phyloP scores from a whole-genome alignment of 1,140 invertebrate genomes.

The Caerostris darwini region DNA sequence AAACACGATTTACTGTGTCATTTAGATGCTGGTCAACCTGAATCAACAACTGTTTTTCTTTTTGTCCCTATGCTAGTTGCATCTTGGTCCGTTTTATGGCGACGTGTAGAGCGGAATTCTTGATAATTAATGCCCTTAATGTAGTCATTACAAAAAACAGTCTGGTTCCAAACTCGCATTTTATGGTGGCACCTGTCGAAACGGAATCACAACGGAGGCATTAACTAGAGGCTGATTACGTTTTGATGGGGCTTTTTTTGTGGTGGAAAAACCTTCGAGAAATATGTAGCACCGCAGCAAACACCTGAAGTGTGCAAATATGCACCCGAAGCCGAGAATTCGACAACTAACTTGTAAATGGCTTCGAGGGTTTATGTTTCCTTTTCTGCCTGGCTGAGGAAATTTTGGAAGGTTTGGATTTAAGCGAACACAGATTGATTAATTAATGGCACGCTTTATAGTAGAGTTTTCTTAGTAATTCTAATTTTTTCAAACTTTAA shows the following conservation, averaged over 20 bases:
- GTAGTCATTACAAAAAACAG: conserved; percentile 13
- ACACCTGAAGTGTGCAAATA: conserved; percentile 60
- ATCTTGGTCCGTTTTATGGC: conserved; percentile 20
- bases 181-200: conserved; percentile 8
- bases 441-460: no score
- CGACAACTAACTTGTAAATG: conserved; percentile 41
- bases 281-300: conserved; percentile 1
- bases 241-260: neutral
- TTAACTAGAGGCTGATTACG: conserved; percentile 11
- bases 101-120: neutral
- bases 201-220: neutral
- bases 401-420: no score
- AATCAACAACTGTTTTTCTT: neutral
- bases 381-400: no score
- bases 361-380: neutral
- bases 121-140: conserved; percentile 9
- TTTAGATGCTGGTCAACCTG: neutral
- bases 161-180: neutral
- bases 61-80: neutral
- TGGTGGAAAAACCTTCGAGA: neutral
- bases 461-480: no score
- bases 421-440: no score
- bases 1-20: neutral
- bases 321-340: conserved; percentile 7
- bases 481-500: no score